Base-by-base conservation (phyloP, 2,888 invertebrate genomes). In the Nomada ruficornis region DNA sequence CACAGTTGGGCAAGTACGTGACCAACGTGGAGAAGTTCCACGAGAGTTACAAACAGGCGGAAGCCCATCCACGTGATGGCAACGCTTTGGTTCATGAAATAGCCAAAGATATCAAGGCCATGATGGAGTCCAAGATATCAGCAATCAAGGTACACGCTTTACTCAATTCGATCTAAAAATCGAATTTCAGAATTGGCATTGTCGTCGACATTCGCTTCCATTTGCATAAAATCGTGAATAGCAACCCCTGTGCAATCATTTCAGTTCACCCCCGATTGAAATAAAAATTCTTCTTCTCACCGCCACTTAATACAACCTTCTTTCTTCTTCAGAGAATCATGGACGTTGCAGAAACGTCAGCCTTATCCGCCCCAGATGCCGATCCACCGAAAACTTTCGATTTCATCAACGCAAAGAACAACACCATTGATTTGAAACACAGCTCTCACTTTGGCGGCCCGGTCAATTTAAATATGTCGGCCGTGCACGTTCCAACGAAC, bases 401-500 rank as follows among this genome's bases (percentile, higher is more conserved):
- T 1, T 94, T 93, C 80, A 80, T 90, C 4, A 92, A 94, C 68
- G 93, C 93, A 1, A 94, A 94, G 77, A 90, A 92, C 65, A 90
- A 90, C 76, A 90, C 96, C 20, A 95, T 96, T 82, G 95, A 96
- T 65, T 94, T 97, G 80, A 95, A 95, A 80, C 95, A 95, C 87
- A 97, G 97, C 93, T 94, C 95, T 52, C 97, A 98, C 91, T 98
- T 98, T 94, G 97, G 97, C 86, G 96, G 97, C 2, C 72, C 84
- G 2, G 93, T 94, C 2, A 98, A 98, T 93, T 95, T 96, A 57
- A 97, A 96, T 92, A 95, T 96, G 92, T 98, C 98, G 91, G 97
- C 98, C 83, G 98, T 99, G 59, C 99, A 99, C 93, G 98, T 99
- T 65, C 99, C 99, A 50, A 98, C 98, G 82, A 99, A 98, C 94